A percentile compares a stretch with the other conserved stretches of the same genome.
Conservation (phyloP, 2,113 vertebrate species). For the Chloropsis cyanopogon region DNA sequence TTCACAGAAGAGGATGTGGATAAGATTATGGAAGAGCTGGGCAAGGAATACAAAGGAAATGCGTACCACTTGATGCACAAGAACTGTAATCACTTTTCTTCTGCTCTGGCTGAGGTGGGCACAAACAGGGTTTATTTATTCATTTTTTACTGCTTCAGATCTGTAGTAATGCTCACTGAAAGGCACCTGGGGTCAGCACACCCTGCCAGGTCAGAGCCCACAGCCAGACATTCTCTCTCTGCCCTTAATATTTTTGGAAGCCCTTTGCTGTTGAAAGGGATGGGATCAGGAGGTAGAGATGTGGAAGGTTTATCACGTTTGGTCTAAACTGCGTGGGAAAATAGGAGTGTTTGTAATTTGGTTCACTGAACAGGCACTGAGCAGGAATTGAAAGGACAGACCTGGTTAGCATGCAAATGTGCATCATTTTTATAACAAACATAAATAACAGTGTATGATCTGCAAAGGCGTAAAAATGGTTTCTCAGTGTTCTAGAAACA, state of each 20-base stretch:
- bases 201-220: neutral
- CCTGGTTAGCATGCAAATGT: neutral
- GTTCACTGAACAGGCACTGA: neutral
- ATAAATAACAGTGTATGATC: neutral
- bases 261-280: neutral
- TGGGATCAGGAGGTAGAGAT: neutral
- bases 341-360: neutral
- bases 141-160: neutral
- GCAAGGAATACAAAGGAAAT: constrained; percentile 87
- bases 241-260: neutral
- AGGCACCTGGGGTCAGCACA: neutral
- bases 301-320: neutral
- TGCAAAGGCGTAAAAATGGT: neutral
- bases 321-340: neutral
- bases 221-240: neutral
- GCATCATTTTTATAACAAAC: neutral
- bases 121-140: neutral
- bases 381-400: neutral
- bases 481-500: neutral
- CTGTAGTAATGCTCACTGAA: neutral
- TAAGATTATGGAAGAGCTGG: constrained; percentile 92
- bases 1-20: constrained; percentile 89
- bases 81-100: constrained; percentile 90
- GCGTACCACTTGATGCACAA: constrained; percentile 90
- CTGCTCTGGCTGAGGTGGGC: constrained; percentile 85